These are phyloP conservation scores for Mormyrus lacerda DNA, from an alignment of 2,113 vertebrate species.

Conservation along the genomic window DNA sequence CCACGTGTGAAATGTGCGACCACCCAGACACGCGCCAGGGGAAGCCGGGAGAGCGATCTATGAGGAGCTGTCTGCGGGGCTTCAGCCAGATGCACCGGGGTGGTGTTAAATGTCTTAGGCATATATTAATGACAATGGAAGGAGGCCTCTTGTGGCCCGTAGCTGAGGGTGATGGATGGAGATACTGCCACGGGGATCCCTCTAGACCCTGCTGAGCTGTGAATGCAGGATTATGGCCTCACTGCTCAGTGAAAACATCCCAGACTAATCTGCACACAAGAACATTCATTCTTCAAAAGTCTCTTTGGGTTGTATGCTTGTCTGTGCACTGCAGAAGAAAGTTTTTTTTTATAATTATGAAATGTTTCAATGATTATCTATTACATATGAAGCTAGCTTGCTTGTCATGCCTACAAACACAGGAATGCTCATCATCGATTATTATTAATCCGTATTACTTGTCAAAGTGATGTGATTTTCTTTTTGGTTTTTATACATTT, in stretches of 20 bases:
- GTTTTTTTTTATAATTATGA: not conserved
- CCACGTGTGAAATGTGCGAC: not conserved
- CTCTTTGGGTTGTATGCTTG: not conserved
- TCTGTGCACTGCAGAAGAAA: not conserved
- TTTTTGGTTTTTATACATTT: not conserved
- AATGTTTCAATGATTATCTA: not conserved
- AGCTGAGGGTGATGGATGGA: not conserved
- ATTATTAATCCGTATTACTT: not conserved
- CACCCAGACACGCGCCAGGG: not conserved
- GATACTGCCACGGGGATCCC: not conserved
- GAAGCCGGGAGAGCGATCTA: not conserved
- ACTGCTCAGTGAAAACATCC: not conserved
- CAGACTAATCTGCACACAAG: not conserved
- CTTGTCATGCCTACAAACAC: not conserved
- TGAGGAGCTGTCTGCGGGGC: not conserved
- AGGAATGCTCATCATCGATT: not conserved
- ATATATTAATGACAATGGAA: conserved; percentile 6
- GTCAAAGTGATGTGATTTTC: not conserved
- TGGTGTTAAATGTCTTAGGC: not conserved
- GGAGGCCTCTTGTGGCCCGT: not conserved
- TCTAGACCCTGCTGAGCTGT: not conserved
- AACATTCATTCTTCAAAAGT: not conserved
- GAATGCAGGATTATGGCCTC: not conserved
- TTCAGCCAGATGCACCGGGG: not conserved
- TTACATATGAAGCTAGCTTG: not conserved